Evolutionary conservation across 2,888 invertebrate genomes (phyloP).

Genomic region (Drosophila mulleri): DNA sequence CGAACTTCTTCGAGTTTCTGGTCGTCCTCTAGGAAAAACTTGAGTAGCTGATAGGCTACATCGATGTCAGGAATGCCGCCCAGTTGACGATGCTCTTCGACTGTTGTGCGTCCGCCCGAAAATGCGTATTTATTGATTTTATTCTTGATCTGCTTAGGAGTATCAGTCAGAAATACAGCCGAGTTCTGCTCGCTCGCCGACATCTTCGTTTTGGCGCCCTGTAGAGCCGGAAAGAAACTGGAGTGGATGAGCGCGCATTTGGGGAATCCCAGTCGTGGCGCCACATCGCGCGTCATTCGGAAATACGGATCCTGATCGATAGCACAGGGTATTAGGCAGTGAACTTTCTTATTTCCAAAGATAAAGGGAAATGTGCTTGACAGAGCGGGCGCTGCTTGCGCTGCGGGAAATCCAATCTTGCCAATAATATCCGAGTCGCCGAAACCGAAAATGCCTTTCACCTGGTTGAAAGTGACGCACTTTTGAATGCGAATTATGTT

Average conservation of each 20-base stretch:
- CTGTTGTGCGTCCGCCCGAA: conserved; percentile 96
- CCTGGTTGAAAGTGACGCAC: conserved; percentile 98
- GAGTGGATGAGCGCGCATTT: conserved; percentile 96
- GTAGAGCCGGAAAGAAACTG: conserved; percentile 96
- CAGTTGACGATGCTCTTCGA: conserved; percentile 95
- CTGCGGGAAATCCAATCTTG: conserved; percentile 98
- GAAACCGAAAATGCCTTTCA: conserved; percentile 99
- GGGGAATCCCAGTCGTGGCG: conserved; percentile 93
- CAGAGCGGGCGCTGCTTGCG: conserved; percentile 97
- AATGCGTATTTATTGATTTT: conserved; percentile 99
- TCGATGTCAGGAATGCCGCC: conserved; percentile 99
- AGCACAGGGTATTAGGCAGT: conserved; percentile 96
- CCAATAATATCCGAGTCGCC: conserved; percentile 98
- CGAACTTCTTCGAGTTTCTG: conserved; percentile 90
- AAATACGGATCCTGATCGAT: conserved; percentile 99
- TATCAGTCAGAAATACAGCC: conserved; percentile 97
- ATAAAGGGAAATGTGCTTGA: conserved; percentile 96
- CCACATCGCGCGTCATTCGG: conserved; percentile 99
- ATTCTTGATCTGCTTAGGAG: conserved; percentile 97
- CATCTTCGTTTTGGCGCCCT: conserved; percentile 99
- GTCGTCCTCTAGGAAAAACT: conserved; percentile 98
- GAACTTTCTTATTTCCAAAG: conserved; percentile 90
- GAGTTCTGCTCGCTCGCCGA: conserved; percentile 97
- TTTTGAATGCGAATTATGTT: conserved; percentile 97
- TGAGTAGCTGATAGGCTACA: conserved; percentile 96